These are phyloP conservation scores for Nymphicus hollandicus DNA, from an alignment of 2,113 vertebrate species.

Conservation along the genomic window DNA sequence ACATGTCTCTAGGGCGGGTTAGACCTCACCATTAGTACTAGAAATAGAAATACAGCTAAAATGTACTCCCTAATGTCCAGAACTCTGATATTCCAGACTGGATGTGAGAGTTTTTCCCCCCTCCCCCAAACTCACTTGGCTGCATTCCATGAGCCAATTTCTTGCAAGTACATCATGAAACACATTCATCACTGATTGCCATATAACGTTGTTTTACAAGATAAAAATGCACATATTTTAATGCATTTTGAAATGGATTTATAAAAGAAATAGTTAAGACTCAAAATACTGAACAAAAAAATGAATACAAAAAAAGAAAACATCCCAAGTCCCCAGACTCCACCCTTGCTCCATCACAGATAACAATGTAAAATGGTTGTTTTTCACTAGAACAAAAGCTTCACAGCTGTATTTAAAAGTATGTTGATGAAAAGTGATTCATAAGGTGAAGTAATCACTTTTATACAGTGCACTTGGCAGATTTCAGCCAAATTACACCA, in stretches of 20 bases:
- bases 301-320: background rate
- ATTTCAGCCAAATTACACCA: conserved; percentile 37
- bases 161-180: background rate
- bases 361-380: conserved; percentile 5
- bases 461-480: conserved; percentile 38
- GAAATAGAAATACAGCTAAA: background rate
- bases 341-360: background rate
- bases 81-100: background rate
- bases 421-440: conserved; percentile 56
- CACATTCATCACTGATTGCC: background rate
- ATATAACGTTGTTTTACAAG: background rate
- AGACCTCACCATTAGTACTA: background rate
- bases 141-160: background rate
- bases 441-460: conserved; percentile 57
- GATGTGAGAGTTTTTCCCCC: background rate
- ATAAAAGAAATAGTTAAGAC: background rate
- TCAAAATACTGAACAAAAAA: background rate
- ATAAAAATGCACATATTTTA: background rate
- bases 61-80: background rate
- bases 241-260: background rate
- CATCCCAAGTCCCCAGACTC: background rate
- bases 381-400: conserved; percentile 37
- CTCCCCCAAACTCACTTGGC: background rate
- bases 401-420: conserved; percentile 44
- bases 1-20: background rate